Base-by-base conservation (phyloP, 2,888 invertebrate genomes). In the Clistopyga incitator region DNA sequence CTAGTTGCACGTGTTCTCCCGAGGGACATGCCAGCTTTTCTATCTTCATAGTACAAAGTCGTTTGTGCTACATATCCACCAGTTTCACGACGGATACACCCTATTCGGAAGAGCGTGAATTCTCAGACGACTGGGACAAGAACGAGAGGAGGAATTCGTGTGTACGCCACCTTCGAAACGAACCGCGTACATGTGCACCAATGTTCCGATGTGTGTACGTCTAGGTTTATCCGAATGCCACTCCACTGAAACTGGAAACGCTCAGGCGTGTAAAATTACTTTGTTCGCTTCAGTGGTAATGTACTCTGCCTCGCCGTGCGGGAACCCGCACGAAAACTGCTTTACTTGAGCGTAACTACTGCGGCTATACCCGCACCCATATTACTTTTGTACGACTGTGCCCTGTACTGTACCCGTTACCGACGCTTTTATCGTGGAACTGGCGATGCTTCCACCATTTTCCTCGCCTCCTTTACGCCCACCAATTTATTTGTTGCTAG, bases 181-280 rank as follows among this genome's bases (percentile, higher is more conserved):
- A 38, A 61, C n/a, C n/a, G 18, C 20, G 15, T 42, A 18, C 20
- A 38, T 34, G n/a, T 34, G n/a, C 15, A 15, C 18, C 8, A 29
- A 29, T 61, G 18, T n/a, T 6, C 2, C 10, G 6, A 4, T 6
- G 59, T 54, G 10, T 34, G 10, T 34, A 13, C 3, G 2, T 56
- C 8, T 23, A 61, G 34, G 15, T 61, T 34, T 34, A 61, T 61
- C n/a, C 59, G 34, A 61, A 61, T n/a, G n/a, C n/a, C 59, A 34
- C 8, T 11, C 10, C 34, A 6, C 25, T 42, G n/a, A 25, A n/a
- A 25, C 59, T 42, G 61, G 61, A 50, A 74, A 61, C 74, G 84
- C 54, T 68, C 74, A 78, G 72, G 80, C 74, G 72, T 81, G 59
- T 68, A 78, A 64, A 84, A 84, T 81, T 74, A 84, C 84, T 84